These are phyloP conservation scores for Hyles lineata DNA, from an alignment of 2,888 invertebrate genomes.

Conservation along the genomic window DNA sequence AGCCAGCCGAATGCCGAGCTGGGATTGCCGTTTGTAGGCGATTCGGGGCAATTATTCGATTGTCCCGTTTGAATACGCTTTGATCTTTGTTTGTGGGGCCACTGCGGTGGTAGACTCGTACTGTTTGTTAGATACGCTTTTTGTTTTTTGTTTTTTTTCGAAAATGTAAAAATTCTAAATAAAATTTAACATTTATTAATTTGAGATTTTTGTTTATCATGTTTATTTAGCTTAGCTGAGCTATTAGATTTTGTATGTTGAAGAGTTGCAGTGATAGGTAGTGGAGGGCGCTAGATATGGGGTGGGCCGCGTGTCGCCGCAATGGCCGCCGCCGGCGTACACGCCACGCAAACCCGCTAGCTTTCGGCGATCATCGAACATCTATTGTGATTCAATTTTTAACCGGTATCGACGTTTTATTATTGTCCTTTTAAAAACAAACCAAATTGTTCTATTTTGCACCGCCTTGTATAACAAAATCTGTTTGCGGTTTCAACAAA, in stretches of 20 bases:
- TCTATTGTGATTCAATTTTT: constrained; percentile 42
- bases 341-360: constrained; percentile 59
- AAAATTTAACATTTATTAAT: neutral
- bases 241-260: neutral
- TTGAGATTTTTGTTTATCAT: too few relatives aligned
- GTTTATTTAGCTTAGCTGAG: too few relatives aligned
- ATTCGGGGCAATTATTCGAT: constrained; percentile 68
- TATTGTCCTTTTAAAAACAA: neutral
- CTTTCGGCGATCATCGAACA: constrained; percentile 65
- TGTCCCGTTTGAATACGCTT: constrained; percentile 59
- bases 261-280: constrained; percentile 1
- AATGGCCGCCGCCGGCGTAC: constrained; percentile 65
- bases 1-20: constrained; percentile 56
- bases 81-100: constrained; percentile 32
- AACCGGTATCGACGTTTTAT: constrained; percentile 29
- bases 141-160: neutral
- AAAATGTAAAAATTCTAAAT: neutral
- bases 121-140: constrained; percentile 11
- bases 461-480: neutral
- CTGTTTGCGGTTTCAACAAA: neutral
- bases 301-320: constrained; percentile 46
- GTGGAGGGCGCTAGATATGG: constrained; percentile 15
- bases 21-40: constrained; percentile 61
- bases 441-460: neutral
- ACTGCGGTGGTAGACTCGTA: neutral